phyloP scores from a whole-genome alignment of 35 echinoderm and acorn worm species.

The Stichopus chloronotus region DNA sequence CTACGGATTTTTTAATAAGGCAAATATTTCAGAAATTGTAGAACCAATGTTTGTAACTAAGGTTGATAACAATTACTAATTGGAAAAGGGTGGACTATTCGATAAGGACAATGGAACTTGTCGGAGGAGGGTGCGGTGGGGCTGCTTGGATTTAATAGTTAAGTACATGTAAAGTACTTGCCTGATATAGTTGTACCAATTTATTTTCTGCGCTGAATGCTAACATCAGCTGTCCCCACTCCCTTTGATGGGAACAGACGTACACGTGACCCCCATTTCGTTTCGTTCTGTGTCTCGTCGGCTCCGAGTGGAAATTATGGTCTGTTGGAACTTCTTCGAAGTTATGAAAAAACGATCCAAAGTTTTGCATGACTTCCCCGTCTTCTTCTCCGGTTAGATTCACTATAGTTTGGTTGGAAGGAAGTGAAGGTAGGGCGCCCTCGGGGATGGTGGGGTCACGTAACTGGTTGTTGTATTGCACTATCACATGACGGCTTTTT shows the following conservation, averaged over 20 bases:
- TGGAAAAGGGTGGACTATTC: not conserved
- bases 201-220: constrained; percentile 30
- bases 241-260: constrained; percentile 31
- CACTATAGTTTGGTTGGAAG: constrained; percentile 13
- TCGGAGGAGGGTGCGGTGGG: no score
- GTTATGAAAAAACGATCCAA: constrained; percentile 51
- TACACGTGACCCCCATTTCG: constrained; percentile 18
- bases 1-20: no score
- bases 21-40: no score
- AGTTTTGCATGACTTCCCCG: constrained; percentile 33
- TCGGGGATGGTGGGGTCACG: not conserved
- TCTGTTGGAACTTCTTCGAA: constrained; percentile 44
- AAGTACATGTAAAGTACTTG: not conserved
- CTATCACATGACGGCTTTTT: constrained; percentile 2
- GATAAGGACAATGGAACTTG: no score
- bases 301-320: not conserved
- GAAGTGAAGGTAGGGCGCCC: constrained; percentile 8
- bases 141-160: not conserved
- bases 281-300: not conserved
- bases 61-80: no score
- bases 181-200: constrained; percentile 49
- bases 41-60: no score
- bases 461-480: constrained; percentile 37
- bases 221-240: constrained; percentile 1
- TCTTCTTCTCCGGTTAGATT: constrained; percentile 51